Evolutionary conservation across 2,113 vertebrate genomes (phyloP).

Genomic region (Cryptotis parvus): DNA sequence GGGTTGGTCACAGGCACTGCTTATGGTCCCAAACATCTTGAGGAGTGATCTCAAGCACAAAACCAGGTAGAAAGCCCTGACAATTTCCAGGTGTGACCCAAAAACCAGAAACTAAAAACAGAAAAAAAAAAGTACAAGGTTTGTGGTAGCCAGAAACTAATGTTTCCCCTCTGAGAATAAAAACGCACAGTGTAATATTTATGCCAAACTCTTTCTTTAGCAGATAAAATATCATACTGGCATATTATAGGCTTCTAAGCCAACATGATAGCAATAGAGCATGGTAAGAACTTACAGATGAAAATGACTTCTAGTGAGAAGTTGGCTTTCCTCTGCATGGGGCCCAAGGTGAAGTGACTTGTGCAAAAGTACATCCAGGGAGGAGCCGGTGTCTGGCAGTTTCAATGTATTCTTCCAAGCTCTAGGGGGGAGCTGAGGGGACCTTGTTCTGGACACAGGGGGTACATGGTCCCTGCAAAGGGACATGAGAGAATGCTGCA

Average conservation of each 20-base stretch:
- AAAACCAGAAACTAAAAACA: background rate
- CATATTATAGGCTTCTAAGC: background rate
- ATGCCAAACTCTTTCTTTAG: slow-evolving; percentile 4
- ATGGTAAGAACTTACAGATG: background rate
- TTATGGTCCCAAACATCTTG: no score
- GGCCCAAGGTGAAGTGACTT: background rate
- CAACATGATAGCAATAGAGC: background rate
- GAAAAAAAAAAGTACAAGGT: no score
- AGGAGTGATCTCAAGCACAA: no score
- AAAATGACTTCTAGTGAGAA: slow-evolving; percentile 39
- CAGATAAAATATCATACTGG: background rate
- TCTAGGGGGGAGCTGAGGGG: background rate
- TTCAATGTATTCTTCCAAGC: background rate
- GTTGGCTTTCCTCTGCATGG: background rate
- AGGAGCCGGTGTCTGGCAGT: background rate
- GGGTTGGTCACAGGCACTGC: no score
- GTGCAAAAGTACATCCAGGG: background rate
- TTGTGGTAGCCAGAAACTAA: no score
- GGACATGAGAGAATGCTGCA: background rate
- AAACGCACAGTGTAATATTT: background rate
- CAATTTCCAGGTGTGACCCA: background rate
- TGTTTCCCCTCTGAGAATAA: background rate
- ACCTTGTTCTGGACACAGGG: background rate
- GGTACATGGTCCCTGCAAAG: background rate
- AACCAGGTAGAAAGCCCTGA: no score